phyloP scores from a whole-genome alignment of 2,113 vertebrate genomes.

The Cyprinodon tularosa region DNA sequence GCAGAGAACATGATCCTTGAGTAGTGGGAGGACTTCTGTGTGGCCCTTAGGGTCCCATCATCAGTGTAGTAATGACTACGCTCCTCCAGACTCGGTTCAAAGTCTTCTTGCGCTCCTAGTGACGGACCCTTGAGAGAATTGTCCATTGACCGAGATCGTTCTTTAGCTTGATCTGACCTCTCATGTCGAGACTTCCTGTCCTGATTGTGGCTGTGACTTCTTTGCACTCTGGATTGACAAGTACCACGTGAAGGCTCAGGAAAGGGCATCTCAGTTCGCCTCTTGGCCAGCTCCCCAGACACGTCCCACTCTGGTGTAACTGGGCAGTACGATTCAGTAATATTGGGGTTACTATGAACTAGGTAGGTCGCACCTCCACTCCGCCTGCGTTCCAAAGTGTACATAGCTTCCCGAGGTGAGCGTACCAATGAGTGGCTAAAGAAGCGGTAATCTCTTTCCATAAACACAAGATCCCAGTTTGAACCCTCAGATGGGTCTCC shows the following conservation, averaged over 20 bases:
- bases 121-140: constrained; percentile 95
- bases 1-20: constrained; percentile 91
- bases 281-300: constrained; percentile 95
- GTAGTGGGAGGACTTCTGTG: constrained; percentile 86
- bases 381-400: constrained; percentile 90
- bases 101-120: constrained; percentile 88
- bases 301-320: constrained; percentile 98
- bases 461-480: constrained; percentile 88
- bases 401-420: constrained; percentile 93
- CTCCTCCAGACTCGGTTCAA: constrained; percentile 90
- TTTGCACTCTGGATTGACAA: constrained; percentile 93
- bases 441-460: constrained; percentile 94
- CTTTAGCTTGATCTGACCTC: constrained; percentile 94
- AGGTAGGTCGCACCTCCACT: constrained; percentile 92
- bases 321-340: constrained; percentile 95
- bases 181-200: constrained; percentile 96
- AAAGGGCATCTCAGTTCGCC: constrained; percentile 98
- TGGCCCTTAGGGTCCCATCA: constrained; percentile 91
- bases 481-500: constrained; percentile 96
- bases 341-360: constrained; percentile 91
- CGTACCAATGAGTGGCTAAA: constrained; percentile 89
- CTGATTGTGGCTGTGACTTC: constrained; percentile 99
- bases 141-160: constrained; percentile 97
- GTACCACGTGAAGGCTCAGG: constrained; percentile 96
- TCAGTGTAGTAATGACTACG: constrained; percentile 92